Evolutionary conservation across 2,113 vertebrate genomes (phyloP), one percentile per base, ranked within the genome.

Genomic region (Onychostruthus taczanowskii): DNA sequence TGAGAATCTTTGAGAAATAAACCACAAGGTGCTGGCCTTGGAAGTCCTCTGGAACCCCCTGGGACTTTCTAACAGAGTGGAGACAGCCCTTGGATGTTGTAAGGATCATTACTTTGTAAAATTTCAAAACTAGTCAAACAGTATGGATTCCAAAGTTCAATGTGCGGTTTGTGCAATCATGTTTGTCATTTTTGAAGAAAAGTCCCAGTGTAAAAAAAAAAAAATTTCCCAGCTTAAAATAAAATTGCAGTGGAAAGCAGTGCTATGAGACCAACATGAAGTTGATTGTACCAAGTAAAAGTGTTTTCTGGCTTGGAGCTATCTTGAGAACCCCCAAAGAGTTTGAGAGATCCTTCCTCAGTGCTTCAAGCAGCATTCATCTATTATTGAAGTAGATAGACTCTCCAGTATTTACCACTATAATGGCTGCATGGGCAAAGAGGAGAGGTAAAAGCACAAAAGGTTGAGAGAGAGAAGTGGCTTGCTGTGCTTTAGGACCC

Each of bases 11-110:
- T 61, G 33, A 55, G 55, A 70, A 93, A 76, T 43, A 39, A 90
- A 66, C 11, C 24, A 47, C 0, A 0, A 88, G 35, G 3, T n/a
- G 3, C 30, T 89, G 63, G 53, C 33, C 30, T 58, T 59, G 37
- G 26, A 82, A 79, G 23, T 66, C 28, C 31, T 89, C 74, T 67
- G 52, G 31, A 63, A 70, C 6, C 17, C 20, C 15, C 6, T 0
- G 0, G 58, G 31, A 43, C 49, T 72, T 95, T 0, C 1, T 84
- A 75, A 46, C 16, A 68, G 70, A 53, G 28, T 0, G 3, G n/a
- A 7, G n/a, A 7, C 43, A 69, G 19, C 55, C 73, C 37, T 44
- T 76, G 37, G 10, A 79, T 61, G 4, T 68, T 78, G 50, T 49
- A 73, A 53, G 23, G 18, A 26, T 87, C 19, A 39, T 64, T 87